Percentiles rank a stretch among this genome's conserved stretches.
Conservation (phyloP, 1,140 invertebrate species). For the Ceratosolen solmsi region DNA sequence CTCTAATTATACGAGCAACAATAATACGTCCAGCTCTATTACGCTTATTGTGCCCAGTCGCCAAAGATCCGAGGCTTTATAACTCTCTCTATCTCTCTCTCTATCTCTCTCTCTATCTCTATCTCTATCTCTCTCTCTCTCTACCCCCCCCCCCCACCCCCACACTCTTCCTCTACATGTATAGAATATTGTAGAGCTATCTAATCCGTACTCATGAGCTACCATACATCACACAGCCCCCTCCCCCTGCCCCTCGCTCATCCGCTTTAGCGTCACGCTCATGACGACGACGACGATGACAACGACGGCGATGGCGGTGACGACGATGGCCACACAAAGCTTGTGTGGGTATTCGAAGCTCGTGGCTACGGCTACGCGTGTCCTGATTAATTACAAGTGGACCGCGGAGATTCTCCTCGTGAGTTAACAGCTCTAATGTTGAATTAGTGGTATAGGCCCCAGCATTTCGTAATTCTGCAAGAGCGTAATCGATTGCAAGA, state of each 20-base stretch:
- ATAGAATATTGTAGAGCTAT: neutral
- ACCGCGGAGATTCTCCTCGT: neutral
- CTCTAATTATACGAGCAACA: constrained; percentile 46
- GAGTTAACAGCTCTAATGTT: constrained; percentile 16
- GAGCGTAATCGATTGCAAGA: neutral
- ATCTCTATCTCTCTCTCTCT: no score
- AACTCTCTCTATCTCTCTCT: constrained; percentile 12
- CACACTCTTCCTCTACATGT: neutral
- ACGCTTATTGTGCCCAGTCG: neutral
- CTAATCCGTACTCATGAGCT: no score
- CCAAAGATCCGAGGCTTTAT: neutral
- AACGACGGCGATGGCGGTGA: neutral
- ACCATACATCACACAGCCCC: no score
- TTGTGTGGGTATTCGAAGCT: neutral
- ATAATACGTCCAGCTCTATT: constrained; percentile 45
- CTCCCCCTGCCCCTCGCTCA: no score
- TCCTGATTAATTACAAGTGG: constrained; percentile 42
- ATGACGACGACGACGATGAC: neutral
- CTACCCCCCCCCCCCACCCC: neutral
- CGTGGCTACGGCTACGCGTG: constrained; percentile 1
- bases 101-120: neutral
- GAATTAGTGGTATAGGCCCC: constrained; percentile 23
- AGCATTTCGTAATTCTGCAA: neutral
- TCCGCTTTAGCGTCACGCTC: no score
- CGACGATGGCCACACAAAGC: neutral